A percentile compares a stretch with the other conserved stretches of the same genome.
phyloP scores from a whole-genome alignment of 2,888 invertebrate species.

The Steinernema scapterisci region DNA sequence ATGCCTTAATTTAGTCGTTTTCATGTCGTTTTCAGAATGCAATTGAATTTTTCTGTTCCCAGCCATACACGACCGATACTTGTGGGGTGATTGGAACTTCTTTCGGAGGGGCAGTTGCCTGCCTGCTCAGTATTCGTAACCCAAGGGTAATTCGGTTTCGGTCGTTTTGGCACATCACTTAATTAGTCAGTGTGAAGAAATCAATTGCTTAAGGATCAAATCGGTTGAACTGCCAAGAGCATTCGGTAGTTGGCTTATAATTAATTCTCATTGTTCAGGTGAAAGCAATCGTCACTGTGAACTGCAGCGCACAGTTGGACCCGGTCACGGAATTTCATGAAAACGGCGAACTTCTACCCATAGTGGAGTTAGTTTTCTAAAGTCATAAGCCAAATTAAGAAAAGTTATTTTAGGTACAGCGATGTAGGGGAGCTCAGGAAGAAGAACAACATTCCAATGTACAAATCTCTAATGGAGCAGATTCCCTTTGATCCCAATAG shows the following conservation, averaged over 20 bases:
- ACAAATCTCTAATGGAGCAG: background rate
- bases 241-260: too few species aligned
- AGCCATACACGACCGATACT: background rate
- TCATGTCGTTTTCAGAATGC: background rate
- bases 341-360: background rate
- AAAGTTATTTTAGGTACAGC: background rate
- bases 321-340: background rate
- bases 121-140: background rate
- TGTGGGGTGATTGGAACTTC: conserved; percentile 13
- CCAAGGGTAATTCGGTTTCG: background rate
- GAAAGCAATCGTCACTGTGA: background rate
- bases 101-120: background rate
- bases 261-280: too few species aligned
- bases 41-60: conserved; percentile 8
- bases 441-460: conserved; percentile 15
- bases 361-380: background rate
- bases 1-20: too few species aligned
- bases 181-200: too few species aligned
- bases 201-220: too few species aligned
- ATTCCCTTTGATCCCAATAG: background rate
- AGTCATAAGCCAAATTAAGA: background rate
- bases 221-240: too few species aligned
- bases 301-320: background rate
- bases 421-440: background rate
- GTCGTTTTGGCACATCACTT: too few species aligned